Conservation (phyloP, 1,140 invertebrate species). For the Uloborus diversus region DNA sequence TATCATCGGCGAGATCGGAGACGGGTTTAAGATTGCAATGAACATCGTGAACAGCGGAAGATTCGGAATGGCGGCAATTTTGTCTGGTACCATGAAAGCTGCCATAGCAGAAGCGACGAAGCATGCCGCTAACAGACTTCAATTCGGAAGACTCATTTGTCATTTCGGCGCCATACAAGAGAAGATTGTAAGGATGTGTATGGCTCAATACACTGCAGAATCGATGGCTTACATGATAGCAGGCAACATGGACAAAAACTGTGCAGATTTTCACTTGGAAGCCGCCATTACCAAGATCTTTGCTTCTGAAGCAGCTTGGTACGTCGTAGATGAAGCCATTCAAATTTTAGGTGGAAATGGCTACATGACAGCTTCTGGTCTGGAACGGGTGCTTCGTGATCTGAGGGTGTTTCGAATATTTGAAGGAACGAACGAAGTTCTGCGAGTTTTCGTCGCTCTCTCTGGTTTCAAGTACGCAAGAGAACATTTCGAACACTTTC, state of each 20-base stretch:
- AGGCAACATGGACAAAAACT: slow-evolving; percentile 72
- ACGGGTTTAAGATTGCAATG: slow-evolving; percentile 92
- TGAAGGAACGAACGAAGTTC: slow-evolving; percentile 98
- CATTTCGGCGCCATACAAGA: slow-evolving; percentile 92
- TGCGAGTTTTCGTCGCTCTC: slow-evolving; percentile 94
- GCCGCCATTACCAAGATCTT: slow-evolving; percentile 98
- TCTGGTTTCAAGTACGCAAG: no score
- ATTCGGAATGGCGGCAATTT: slow-evolving; percentile 96
- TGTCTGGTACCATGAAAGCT: slow-evolving; percentile 90
- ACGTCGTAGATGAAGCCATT: slow-evolving; percentile 95
- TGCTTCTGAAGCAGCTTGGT: slow-evolving; percentile 89
- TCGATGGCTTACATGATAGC: slow-evolving; percentile 94
- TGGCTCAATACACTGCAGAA: slow-evolving; percentile 93
- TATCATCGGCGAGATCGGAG: slow-evolving; percentile 90
- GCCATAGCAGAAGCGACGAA: slow-evolving; percentile 91
- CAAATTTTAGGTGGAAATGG: slow-evolving; percentile 95
- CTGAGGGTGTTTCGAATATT: slow-evolving; percentile 98
- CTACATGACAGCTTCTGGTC: slow-evolving; percentile 91
- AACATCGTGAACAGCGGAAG: slow-evolving; percentile 98
- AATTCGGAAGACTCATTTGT: slow-evolving; percentile 90
- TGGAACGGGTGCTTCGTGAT: slow-evolving; percentile 93
- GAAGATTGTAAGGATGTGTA: slow-evolving; percentile 92
- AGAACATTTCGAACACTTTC: no score
- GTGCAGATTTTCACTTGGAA: slow-evolving; percentile 79
- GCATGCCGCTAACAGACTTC: slow-evolving; percentile 85